Base-by-base conservation (phyloP, 37 sponge, comb jelly and placozoan species). In the Chondrosia reniformis region DNA sequence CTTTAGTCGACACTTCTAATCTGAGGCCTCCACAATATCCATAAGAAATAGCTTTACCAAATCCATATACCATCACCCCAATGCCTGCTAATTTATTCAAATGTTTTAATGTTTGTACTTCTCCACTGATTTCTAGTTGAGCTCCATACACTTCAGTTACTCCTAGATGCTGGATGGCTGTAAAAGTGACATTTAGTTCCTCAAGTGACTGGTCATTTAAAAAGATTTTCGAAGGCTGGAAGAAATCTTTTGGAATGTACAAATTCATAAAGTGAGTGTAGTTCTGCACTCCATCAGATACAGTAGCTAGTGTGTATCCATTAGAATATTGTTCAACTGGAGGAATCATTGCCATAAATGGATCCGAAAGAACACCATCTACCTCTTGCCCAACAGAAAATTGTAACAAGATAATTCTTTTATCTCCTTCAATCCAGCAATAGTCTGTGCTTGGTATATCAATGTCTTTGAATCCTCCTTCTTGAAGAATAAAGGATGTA, bases 61-160 rank as follows among this genome's bases (percentile, higher is more conserved):
- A 69, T 10, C 72, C 72, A 69, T 69, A 69, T 44, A 69, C 72
- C 24, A 69, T 21, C 41, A 69, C 39, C n/a, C 43, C 72, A 33
- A 69, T 34, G 24, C 42, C 44, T 24, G 72, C 40, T 42, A 34
- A 37, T 5, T 13, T 24, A 37, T 69, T 69, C 12, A n/a, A 34
- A 25, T 69, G 72, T 13, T n/a, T 40, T 0, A 69, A 44, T 10
- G 72, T 69, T 19, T 69, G 72, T 40, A 44, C 15, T 39, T 44
- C 72, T 10, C 41, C 72, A 40, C 1, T 25, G 22, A 69, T 36
- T 1, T 17, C 43, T 21, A 39, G n/a, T 5, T 39, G 38, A 21
- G 36, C 22, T 30, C 44, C 72, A 69, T 69, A 69, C n/a, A 38
- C 39, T 36, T 41, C 43, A 21, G 43, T 1, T 7, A 6, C 61